Base-by-base conservation (phyloP, 2,888 invertebrate species). In the Limenitis camilla region DNA sequence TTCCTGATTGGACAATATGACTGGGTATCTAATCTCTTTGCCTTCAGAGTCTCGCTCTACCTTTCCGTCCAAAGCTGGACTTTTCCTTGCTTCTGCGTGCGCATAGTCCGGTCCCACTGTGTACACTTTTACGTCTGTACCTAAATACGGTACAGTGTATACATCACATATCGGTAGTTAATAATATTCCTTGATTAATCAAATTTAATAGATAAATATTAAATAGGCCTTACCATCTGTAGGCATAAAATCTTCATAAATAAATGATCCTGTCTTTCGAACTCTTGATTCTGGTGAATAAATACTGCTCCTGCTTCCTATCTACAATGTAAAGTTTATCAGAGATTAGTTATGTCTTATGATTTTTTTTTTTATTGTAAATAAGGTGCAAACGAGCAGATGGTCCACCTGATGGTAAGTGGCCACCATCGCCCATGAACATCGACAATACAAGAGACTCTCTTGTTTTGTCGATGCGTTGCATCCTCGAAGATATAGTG, bases 201-300 rank as follows among this genome's bases (percentile, higher is more conserved):
- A n/a, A 43, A 43, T 42, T 9, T 27, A 19, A 9, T 27, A 19
- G n/a, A n/a, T n/a, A n/a, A 11, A 33, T 33, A 43, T 27, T 19
- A 27, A 19, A 19, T 19, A 3, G 19, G 2, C 40, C 42, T 48
- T 89, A 86, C 99, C 99, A 90, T 99, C 99, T 35, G 99, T 99
- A 5, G 99, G 99, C 98, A 99, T 99, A 82, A 99, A 99, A 83
- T 99, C 99, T 90, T 99, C 99, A 79, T 99, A 99, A 74, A 99
- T 98, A 82, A 96, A 99, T 8, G 98, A 98, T 40, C 99, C 99
- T 44, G 96, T 96, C 85, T 97, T 98, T 50, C 99, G 90, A 6
- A 99, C 97, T 68, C 97, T 91, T 40, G 97, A 97, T 81, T 97
- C 97, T 6, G 97, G 96, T 0, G 98, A 98, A 81, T 99, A 99